Base-by-base conservation (phyloP, 2,888 invertebrate genomes). In the Coenonympha arcania region DNA sequence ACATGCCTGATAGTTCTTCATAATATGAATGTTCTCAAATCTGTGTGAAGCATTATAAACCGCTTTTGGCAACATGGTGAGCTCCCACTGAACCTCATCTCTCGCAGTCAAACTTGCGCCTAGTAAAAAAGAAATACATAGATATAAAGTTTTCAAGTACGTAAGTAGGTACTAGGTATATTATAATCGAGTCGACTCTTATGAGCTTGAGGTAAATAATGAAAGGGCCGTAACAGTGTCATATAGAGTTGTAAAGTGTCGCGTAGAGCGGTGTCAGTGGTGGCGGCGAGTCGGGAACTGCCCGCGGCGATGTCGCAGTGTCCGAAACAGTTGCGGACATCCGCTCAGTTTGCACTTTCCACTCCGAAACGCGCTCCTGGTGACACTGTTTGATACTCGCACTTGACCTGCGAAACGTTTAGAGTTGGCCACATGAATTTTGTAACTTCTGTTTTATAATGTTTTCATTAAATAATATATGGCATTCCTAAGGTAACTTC, bases 271-370 rank as follows among this genome's bases (percentile, higher is more conserved):
- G n/a, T n/a, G n/a, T n/a, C n/a, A n/a, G n/a, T n/a, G n/a, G n/a
- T 5, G 11, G 26, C 15, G 19, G 33, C n/a, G n/a, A 20, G 15
- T 31, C 41, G 6, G 15, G 9, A 11, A 30, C n/a, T 39, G 48
- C 54, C 50, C 50, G 48, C 45, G 48, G 42, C 47, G 50, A 46
- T 51, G 55, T 52, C 44, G 48, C 52, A 48, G 33, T 57, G 59
- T 59, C 56, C 57, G 46, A 44, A 48, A 50, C 59, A 60, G 49
- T 56, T 47, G 59, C 48, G 54, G 48, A 52, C 56, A 50, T 58
- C 54, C 54, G 54, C 52, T 42, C 44, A 58, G 54, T 61, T 60
- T 57, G 56, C 59, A 56, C 60, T 59, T 59, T 57, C 54, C 60
- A 60, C 55, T 59, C 56, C 54, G 54, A 50, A 60, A 57, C 54